Evolutionary conservation across 2,113 vertebrate genomes (phyloP).

Genomic region (Spheniscus mendiculus): DNA sequence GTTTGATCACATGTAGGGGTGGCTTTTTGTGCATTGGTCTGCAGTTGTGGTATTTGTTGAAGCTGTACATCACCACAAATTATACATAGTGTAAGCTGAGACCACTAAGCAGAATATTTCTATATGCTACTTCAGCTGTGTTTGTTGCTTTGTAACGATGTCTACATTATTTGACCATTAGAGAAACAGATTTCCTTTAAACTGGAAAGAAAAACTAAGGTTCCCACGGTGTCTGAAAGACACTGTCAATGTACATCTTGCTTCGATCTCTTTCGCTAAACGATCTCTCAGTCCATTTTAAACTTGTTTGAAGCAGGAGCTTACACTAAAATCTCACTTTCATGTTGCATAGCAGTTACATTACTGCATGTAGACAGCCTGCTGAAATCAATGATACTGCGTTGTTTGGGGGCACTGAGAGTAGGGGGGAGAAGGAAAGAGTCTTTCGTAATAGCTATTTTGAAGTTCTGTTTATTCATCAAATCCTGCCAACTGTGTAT

Average conservation of each 20-base stretch:
- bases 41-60: neutral
- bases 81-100: neutral
- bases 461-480: neutral
- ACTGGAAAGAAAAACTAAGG: neutral
- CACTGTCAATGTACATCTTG: accelerated
- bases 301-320: neutral
- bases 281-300: neutral
- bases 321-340: neutral
- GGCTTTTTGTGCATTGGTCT: neutral
- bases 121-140: neutral
- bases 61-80: neutral
- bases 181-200: neutral
- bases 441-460: neutral
- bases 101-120: neutral
- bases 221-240: neutral
- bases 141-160: neutral
- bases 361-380: neutral
- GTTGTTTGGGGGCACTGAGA: neutral
- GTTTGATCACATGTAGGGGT: neutral
- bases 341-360: neutral
- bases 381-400: neutral
- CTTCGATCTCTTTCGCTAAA: neutral
- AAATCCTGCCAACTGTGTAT: neutral
- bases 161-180: neutral
- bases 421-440: neutral